Evolutionary conservation across 2,797 vertebrate species (phyloP).

Genomic region (Clamator glandarius): DNA sequence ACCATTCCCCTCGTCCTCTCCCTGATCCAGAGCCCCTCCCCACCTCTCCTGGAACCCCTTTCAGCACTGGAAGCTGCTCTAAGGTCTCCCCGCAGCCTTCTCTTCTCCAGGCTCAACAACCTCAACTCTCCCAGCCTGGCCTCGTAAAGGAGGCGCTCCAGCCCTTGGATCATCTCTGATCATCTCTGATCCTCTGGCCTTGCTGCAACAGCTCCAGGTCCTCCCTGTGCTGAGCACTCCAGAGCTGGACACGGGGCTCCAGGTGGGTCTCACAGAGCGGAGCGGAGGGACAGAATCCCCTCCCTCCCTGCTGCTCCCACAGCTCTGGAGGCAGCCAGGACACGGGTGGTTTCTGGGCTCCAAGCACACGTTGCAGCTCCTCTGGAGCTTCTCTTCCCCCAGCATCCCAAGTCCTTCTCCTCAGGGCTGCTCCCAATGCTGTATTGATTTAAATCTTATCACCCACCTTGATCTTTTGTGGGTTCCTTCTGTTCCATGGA

Average conservation of each 20-base stretch:
- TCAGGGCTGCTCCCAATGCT: not conserved
- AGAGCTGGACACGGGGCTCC: not conserved
- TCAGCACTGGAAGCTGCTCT: too few species aligned
- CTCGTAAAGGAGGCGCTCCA: not conserved
- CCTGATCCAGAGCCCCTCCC: too few species aligned
- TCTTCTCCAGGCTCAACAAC: too few species aligned
- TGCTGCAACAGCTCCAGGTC: too few species aligned
- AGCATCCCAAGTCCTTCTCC: not conserved
- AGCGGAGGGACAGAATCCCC: not conserved
- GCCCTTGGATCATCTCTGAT: too few species aligned
- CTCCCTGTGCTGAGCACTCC: not conserved
- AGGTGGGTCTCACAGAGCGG: not conserved
- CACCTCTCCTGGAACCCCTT: too few species aligned
- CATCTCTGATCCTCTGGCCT: not conserved
- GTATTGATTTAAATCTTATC: not conserved
- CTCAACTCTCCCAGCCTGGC: not conserved
- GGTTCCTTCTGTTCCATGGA: constrained; percentile 96
- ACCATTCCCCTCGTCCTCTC: not conserved
- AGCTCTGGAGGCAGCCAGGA: not conserved
- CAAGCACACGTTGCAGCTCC: rapidly evolving
- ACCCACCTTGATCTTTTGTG: constrained; percentile 90
- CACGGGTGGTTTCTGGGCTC: rapidly evolving
- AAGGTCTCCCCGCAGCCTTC: too few species aligned
- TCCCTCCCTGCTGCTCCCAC: not conserved
- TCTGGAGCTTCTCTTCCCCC: not conserved